phyloP scores from a whole-genome alignment of 2,888 invertebrate genomes.

The Synanthedon formicaeformis region DNA sequence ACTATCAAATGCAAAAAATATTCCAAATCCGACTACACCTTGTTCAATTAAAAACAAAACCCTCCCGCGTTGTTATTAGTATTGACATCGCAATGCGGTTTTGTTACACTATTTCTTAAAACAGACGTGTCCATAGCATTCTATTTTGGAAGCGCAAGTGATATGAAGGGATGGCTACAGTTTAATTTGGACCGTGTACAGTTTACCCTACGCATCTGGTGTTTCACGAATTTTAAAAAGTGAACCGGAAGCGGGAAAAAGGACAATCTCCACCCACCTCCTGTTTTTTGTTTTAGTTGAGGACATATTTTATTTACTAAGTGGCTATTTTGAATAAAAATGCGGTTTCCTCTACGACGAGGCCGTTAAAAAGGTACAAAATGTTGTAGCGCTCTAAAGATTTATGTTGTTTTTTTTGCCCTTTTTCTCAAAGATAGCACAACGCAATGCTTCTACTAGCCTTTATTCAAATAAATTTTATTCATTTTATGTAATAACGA shows the following conservation, averaged over 20 bases:
- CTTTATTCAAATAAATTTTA: not conserved
- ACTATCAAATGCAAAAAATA: too few relatives aligned
- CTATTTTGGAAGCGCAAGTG: not conserved
- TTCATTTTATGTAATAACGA: not conserved
- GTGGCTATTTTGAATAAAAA: slow-evolving; percentile 69
- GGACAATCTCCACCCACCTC: slow-evolving; percentile 50
- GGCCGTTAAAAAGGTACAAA: slow-evolving; percentile 57
- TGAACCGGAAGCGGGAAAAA: slow-evolving; percentile 25
- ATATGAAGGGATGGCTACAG: too few relatives aligned
- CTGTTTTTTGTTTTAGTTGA: slow-evolving; percentile 56
- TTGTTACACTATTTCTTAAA: too few relatives aligned
- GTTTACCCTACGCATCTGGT: slow-evolving; percentile 19
- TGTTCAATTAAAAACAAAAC: too few relatives aligned
- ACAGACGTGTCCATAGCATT: not conserved
- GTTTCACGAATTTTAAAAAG: slow-evolving; percentile 12
- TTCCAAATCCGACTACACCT: too few relatives aligned
- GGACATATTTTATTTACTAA: slow-evolving; percentile 68
- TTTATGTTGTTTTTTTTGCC: slow-evolving; percentile 30
- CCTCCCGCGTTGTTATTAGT: too few relatives aligned
- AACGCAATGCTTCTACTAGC: not conserved
- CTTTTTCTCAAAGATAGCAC: not conserved
- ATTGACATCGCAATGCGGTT: too few relatives aligned
- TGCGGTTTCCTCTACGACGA: slow-evolving; percentile 41
- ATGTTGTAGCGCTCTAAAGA: slow-evolving; percentile 27
- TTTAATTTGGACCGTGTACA: not conserved